Evolutionary conservation across 2,888 invertebrate species (phyloP).

Genomic region (Meganola albula): DNA sequence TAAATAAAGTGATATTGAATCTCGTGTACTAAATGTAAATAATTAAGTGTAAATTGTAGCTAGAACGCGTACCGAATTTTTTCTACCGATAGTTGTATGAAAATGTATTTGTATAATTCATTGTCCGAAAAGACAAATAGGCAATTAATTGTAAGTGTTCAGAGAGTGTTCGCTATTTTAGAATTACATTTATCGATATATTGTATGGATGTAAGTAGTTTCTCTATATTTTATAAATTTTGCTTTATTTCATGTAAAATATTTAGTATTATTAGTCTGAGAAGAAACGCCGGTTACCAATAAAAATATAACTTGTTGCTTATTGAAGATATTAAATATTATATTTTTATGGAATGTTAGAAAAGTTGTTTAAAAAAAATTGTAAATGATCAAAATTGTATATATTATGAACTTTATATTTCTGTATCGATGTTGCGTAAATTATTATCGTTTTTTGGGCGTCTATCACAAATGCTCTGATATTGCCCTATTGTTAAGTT

Average conservation of each 20-base stretch:
- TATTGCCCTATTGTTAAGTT: slow-evolving; percentile 62
- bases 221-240: slow-evolving; percentile 67
- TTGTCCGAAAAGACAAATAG: slow-evolving; percentile 49
- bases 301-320: slow-evolving; percentile 76
- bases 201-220: slow-evolving; percentile 62
- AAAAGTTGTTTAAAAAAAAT: slow-evolving; percentile 58
- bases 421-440: slow-evolving; percentile 60
- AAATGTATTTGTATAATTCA: slow-evolving; percentile 43
- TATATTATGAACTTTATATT: too few relatives aligned
- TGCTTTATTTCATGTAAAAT: slow-evolving; percentile 68
- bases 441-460: slow-evolving; percentile 52
- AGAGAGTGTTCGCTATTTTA: slow-evolving; percentile 68
- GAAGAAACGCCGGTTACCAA: slow-evolving; percentile 77
- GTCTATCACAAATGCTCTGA: slow-evolving; percentile 18
- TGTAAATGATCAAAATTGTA: slow-evolving; percentile 47
- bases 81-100: slow-evolving; percentile 65
- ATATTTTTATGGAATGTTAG: slow-evolving; percentile 69
- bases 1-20: slow-evolving; percentile 61
- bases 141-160: slow-evolving; percentile 58
- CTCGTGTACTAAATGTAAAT: slow-evolving; percentile 68
- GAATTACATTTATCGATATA: slow-evolving; percentile 46
- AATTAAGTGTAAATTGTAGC: slow-evolving; percentile 41
- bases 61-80: slow-evolving; percentile 63
- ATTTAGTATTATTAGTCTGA: slow-evolving; percentile 76
- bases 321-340: slow-evolving; percentile 74